Conservation (phyloP, 92 coral and sea anemone species). For the Parazoanthus atlanticus region DNA sequence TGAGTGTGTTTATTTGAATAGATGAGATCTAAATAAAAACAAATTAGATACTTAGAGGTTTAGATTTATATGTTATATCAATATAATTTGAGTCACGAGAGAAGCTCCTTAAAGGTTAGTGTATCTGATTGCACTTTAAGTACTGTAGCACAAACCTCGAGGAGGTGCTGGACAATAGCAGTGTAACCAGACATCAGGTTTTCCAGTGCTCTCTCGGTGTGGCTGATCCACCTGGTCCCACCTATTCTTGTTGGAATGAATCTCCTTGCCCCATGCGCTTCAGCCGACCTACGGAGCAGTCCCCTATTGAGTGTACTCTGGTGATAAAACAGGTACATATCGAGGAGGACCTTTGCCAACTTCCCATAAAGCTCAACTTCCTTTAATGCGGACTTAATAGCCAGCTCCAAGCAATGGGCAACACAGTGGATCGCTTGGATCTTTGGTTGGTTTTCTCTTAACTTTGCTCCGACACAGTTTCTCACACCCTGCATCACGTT, state of each 20-base stretch:
- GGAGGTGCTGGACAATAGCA: slow-evolving; percentile 35
- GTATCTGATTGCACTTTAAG: no score
- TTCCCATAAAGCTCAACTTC: slow-evolving; percentile 36
- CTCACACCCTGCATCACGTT: slow-evolving; percentile 39
- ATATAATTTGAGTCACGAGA: no score
- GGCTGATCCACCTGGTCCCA: slow-evolving; percentile 52
- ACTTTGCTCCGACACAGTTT: slow-evolving; percentile 48
- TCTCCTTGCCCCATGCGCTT: not conserved
- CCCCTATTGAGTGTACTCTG: slow-evolving; percentile 50
- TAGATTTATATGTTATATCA: no score
- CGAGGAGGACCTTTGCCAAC: slow-evolving; percentile 37
- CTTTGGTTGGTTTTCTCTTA: slow-evolving; percentile 41
- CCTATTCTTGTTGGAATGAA: slow-evolving; percentile 49
- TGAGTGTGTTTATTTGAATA: no score
- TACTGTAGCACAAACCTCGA: not conserved
- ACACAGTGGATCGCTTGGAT: slow-evolving; percentile 41
- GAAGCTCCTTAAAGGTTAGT: no score
- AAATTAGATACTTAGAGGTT: no score
- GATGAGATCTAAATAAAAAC: no score
- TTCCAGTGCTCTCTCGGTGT: slow-evolving; percentile 39
- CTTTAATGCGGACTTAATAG: slow-evolving; percentile 29
- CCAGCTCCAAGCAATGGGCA: slow-evolving; percentile 46
- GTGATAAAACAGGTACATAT: slow-evolving; percentile 44
- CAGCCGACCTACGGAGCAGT: slow-evolving; percentile 18
- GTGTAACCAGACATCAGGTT: slow-evolving; percentile 34